Percentiles rank a stretch among this genome's conserved stretches.
These are phyloP conservation scores for Lanistes nyassanus DNA, from an alignment of 1,140 invertebrate species.

Conservation along the genomic window DNA sequence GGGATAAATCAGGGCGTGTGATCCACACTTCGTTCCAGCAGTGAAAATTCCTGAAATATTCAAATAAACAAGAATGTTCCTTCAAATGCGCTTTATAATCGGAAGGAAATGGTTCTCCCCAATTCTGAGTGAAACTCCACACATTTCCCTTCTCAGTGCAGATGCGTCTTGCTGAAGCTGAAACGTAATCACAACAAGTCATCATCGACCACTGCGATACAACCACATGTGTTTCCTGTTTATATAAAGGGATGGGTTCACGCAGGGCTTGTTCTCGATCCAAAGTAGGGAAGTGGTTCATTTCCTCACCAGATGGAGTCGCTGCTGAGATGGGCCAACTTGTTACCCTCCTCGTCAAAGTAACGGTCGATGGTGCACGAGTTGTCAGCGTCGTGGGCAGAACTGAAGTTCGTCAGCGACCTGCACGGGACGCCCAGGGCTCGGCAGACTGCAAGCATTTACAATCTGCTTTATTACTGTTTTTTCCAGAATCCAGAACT, in stretches of 20 bases:
- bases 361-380: constrained; percentile 87
- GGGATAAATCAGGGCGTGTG: constrained; percentile 67
- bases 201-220: no score
- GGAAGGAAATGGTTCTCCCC: no score
- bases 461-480: neutral
- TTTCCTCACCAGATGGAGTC: constrained; percentile 49
- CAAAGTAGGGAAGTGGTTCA: no score
- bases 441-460: constrained; percentile 75
- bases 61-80: neutral
- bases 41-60: constrained; percentile 81
- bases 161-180: no score
- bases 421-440: constrained; percentile 87
- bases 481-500: neutral
- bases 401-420: constrained; percentile 87
- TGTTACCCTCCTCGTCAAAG: constrained; percentile 68
- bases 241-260: no score
- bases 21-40: constrained; percentile 92
- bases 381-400: constrained; percentile 92
- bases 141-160: no score
- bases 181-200: no score
- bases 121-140: no score
- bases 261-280: no score
- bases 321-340: neutral
- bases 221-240: no score
- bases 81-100: no score